Conservation (phyloP, 2,113 vertebrate genomes). For the Thunnus maccoyii region DNA sequence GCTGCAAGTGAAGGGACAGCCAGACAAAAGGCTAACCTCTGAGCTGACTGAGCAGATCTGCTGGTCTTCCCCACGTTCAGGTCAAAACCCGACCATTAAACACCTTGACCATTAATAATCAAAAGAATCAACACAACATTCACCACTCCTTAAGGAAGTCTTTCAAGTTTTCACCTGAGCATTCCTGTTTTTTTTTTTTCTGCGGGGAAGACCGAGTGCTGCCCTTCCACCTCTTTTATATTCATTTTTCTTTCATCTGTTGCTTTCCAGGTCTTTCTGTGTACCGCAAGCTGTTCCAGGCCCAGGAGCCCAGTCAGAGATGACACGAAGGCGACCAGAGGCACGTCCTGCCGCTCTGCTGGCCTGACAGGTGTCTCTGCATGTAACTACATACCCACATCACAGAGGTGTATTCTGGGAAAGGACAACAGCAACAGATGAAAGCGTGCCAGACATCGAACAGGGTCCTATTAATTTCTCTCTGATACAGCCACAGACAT, state of each 20-base stretch:
- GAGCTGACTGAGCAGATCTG: conserved; percentile 39
- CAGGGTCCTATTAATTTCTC: conserved; percentile 71
- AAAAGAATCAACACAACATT: conserved; percentile 28
- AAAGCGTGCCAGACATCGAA: conserved; percentile 71
- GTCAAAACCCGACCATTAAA: neutral
- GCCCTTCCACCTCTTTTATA: neutral
- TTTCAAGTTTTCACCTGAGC: conserved; percentile 18
- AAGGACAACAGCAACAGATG: conserved; percentile 60
- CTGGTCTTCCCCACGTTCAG: conserved; percentile 1
- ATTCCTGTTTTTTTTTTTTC: conserved; percentile 2
- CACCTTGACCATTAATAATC: conserved; percentile 34
- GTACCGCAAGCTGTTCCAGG: conserved; percentile 77
- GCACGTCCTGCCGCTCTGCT: conserved; percentile 59
- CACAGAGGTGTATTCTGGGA: conserved; percentile 73
- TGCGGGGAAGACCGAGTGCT: neutral
- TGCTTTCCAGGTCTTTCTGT: conserved; percentile 75
- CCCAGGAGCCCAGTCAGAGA: conserved; percentile 74
- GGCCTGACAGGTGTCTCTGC: conserved; percentile 80
- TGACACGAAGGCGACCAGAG: conserved; percentile 73
- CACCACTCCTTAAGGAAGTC: neutral
- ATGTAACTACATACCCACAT: conserved; percentile 73
- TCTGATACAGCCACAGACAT: conserved; percentile 65
- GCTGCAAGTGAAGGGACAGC: conserved; percentile 25
- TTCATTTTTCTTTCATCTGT: conserved; percentile 28
- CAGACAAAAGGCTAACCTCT: conserved; percentile 27